Evolutionary conservation across 2,888 invertebrate genomes (phyloP), one percentile per base, ranked within the genome.

Genomic region (Lottia gigantea): DNA sequence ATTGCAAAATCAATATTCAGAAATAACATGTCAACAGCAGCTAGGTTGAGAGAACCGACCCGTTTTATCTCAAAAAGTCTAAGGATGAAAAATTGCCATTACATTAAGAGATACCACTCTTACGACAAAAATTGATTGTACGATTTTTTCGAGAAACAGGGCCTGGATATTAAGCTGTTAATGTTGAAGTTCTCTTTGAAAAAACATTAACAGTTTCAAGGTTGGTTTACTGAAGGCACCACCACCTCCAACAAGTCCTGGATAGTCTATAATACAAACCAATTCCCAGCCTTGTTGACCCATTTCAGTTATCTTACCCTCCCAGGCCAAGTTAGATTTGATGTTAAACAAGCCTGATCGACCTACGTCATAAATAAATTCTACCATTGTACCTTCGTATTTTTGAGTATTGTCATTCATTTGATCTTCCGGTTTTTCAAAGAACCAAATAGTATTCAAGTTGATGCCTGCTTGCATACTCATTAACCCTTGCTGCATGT

Each of bases 271-370:
- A 31, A 81, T 78, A 46, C 81, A 77, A 12, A 85, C 83, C 26
- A 86, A 74, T 72, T 86, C 85, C 86, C 86, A 86, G 14, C 86
- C 86, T 16, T 73, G 74, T 25, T 75, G 73, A 1, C 86, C 86
- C 81, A 85, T 83, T 14, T 81, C 79, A 11, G 79, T 80, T 25
- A 85, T 78, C 1, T 82, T 68, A 8, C 81, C 80, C 31, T 84
- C 80, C 86, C 86, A 86, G 65, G 82, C 79, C 12, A 68, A 26
- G 6, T 14, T 26, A 0, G 71, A 65, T 23, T 23, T 45, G 0
- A 76, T 70, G 7, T 11, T 40, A 8, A 40, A 40, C 40, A 40
- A 40, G 6, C 76, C 74, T 8, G 75, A 72, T 31, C 79, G 74
- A 1, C 78, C 78, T 0, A 72, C 71, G 26, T 78, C 78, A 67